Evolutionary conservation across 2,113 vertebrate species (phyloP).

Genomic region (Amazona vittata): DNA sequence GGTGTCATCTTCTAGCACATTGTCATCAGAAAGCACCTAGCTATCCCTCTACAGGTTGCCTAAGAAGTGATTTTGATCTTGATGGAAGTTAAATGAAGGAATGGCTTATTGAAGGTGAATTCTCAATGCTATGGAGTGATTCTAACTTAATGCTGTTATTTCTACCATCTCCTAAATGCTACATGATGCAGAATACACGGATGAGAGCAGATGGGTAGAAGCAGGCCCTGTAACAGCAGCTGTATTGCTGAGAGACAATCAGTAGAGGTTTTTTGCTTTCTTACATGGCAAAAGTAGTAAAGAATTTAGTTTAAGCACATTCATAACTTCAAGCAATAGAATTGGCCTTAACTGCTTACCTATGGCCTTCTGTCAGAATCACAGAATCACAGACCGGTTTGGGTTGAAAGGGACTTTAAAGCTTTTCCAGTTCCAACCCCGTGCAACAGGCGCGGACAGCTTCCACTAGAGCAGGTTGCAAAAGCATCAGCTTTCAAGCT

Average conservation of each 20-base stretch:
- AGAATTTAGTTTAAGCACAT: not conserved
- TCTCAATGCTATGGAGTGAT: not conserved
- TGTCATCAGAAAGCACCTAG: not conserved
- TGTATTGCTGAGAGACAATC: not conserved
- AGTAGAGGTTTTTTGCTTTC: not conserved
- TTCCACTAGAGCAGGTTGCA: not conserved
- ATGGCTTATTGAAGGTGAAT: not conserved
- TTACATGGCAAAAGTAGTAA: not conserved
- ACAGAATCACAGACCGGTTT: not conserved
- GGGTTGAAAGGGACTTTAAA: not conserved
- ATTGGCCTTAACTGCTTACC: not conserved
- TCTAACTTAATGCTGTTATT: not conserved
- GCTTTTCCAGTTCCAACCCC: not conserved
- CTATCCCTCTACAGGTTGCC: not conserved
- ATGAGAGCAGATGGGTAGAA: not conserved
- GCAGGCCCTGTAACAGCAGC: not conserved
- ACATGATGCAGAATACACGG: not conserved
- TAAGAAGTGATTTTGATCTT: not conserved
- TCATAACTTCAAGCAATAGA: not conserved
- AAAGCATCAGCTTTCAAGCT: not conserved
- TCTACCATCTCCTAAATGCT: not conserved
- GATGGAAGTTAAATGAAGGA: not conserved
- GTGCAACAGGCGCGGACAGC: not conserved
- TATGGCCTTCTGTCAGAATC: not conserved
- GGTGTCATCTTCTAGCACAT: not conserved